These are phyloP conservation scores for Daubentonia madagascariensis DNA, from an alignment of 2,113 vertebrate species.

Conservation along the genomic window DNA sequence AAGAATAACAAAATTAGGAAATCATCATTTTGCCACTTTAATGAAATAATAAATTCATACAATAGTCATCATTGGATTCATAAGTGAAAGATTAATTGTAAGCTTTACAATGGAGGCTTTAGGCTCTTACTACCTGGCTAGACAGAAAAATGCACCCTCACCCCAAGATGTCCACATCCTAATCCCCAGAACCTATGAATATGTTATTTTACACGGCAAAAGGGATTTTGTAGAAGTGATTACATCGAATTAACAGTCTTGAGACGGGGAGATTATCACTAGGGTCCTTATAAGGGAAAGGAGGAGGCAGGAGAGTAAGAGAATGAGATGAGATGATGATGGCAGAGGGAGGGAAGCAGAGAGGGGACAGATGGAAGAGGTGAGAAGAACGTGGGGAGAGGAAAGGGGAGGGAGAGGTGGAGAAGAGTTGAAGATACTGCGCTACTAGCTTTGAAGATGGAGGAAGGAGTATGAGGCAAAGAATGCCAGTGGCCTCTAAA, in stretches of 20 bases:
- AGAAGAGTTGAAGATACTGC: neutral
- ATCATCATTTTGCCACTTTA: neutral
- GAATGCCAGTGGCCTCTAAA: neutral
- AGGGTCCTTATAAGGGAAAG: neutral
- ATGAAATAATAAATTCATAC: neutral
- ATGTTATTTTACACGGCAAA: neutral
- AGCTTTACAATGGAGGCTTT: neutral
- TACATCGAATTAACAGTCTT: neutral
- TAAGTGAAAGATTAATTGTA: neutral
- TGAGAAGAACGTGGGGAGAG: neutral
- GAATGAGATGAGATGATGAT: neutral
- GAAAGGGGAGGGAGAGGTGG: neutral
- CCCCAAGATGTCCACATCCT: neutral
- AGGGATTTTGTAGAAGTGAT: neutral
- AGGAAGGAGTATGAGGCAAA: neutral
- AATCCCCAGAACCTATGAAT: neutral
- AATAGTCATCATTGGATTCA: neutral
- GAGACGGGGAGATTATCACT: neutral
- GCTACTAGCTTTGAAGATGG: neutral
- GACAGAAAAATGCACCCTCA: neutral
- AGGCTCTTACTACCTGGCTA: neutral
- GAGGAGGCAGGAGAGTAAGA: neutral
- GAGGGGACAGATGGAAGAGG: neutral
- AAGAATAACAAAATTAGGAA: slow-evolving; percentile 11
- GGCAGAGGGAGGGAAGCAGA: neutral